Evolutionary conservation across 2,113 vertebrate genomes (phyloP).

Genomic region (Megaleporinus macrocephalus): DNA sequence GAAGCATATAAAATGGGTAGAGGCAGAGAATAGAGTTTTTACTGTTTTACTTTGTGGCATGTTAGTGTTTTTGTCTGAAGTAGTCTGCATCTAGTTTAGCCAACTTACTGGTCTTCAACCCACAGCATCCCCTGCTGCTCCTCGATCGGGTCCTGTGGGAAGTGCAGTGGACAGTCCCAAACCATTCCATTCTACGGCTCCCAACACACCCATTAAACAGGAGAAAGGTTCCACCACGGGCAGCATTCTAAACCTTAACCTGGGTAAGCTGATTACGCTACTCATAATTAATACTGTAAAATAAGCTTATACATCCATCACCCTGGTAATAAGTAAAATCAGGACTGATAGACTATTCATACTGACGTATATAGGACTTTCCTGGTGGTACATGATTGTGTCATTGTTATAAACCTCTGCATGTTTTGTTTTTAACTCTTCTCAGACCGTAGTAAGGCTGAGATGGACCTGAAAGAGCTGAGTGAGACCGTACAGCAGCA

Average conservation of each 20-base stretch:
- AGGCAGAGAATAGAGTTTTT: too few species aligned
- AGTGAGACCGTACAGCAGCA: constrained; percentile 94
- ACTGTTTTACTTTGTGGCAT: too few species aligned
- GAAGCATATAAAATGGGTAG: too few species aligned
- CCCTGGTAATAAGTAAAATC: too few species aligned
- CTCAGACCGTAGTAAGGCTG: constrained; percentile 94
- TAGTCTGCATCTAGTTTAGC: neutral
- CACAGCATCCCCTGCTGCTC: constrained; percentile 84
- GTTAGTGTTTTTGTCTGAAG: neutral
- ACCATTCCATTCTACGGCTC: constrained; percentile 86
- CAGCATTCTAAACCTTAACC: constrained; percentile 96
- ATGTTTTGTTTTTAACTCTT: constrained; percentile 1
- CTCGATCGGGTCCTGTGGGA: constrained; percentile 82
- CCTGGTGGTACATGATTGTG: neutral
- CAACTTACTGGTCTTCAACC: neutral
- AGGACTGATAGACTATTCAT: too few species aligned
- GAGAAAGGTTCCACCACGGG: constrained; percentile 87
- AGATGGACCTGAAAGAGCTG: constrained; percentile 96
- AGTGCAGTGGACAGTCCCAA: constrained; percentile 89
- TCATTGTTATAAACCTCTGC: neutral
- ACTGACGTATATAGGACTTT: too few species aligned
- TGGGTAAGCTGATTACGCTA: constrained; percentile 81
- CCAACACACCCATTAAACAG: constrained; percentile 82
- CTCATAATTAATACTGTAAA: neutral
- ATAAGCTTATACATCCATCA: neutral